phyloP scores from a whole-genome alignment of 2,113 vertebrate species.

The human region DNA sequence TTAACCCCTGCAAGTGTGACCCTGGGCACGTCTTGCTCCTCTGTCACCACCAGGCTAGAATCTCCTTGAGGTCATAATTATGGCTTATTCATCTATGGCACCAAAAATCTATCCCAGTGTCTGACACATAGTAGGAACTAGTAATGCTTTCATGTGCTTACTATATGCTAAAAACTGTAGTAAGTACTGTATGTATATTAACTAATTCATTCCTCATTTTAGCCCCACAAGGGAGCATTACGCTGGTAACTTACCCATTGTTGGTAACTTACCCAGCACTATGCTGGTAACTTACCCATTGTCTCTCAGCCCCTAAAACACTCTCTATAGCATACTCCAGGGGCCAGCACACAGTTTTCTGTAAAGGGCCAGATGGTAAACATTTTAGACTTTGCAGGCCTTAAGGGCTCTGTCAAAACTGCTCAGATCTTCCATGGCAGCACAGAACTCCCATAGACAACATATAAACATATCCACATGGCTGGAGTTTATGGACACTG shows the following conservation, averaged over 20 bases:
- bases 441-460: neutral
- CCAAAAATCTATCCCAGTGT: neutral
- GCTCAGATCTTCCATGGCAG: neutral
- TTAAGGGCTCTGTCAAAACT: neutral
- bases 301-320: neutral
- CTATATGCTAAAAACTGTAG: neutral
- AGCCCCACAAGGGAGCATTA: neutral
- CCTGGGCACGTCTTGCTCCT: neutral
- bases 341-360: neutral
- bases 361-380: neutral
- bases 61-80: neutral
- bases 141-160: neutral
- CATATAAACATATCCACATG: neutral
- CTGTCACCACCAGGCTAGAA: neutral
- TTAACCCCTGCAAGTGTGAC: neutral
- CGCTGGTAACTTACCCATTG: too few species aligned
- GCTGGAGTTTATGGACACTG: neutral
- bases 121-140: neutral
- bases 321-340: neutral
- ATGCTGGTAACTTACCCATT: too few species aligned
- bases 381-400: neutral
- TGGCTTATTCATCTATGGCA: neutral
- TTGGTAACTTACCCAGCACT: too few species aligned
- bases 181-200: too few species aligned
- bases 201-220: neutral